Base-by-base conservation (phyloP, 2,888 invertebrate species). In the Tribolium freemani region DNA sequence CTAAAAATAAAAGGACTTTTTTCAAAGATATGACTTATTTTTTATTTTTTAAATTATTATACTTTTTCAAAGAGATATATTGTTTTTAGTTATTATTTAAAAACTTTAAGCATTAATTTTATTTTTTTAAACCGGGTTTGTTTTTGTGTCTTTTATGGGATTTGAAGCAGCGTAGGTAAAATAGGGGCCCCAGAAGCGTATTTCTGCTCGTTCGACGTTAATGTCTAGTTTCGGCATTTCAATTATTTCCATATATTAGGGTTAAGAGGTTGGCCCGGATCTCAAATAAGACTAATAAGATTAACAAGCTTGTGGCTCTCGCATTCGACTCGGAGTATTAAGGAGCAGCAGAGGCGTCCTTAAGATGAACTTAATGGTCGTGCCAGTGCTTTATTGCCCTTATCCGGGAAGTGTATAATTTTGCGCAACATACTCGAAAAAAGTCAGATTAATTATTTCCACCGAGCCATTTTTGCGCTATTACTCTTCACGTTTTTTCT, bases 231-330 rank as follows among this genome's bases (percentile, higher is more conserved):
- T 50, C 21, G 53, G 16, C 51, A 64, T 64, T 64, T 38, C 64
- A 56, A 16, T 54, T 64, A 64, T 71, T 51, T 57, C 57, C 51
- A 66, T 68, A 61, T 60, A 72, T 72, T 67, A 45, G 21, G 20
- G 71, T 67, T 58, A 51, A 51, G 71, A 60, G 46, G 38, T 38
- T 30, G 8, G 71, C 60, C 48, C 26, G 11, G 46, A 63, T 63
- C 63, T 30, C 60, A 50, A 72, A 54, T 54, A 69, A 69, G 63
- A 58, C 61, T 72, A 72, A 72, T 72, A 63, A 72, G 69, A 72
- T 72, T 72, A 72, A 72, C 72, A 72, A 72, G 72, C 72, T 72
- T 63, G 50, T 63, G 69, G 69, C 63, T 72, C 63, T 11, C 53
- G 58, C 48, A 72, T 72, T 69, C 69, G 72, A 54, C 63, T 54